phyloP scores from a whole-genome alignment of 2,113 vertebrate genomes.

The Chloropsis cyanopogon region DNA sequence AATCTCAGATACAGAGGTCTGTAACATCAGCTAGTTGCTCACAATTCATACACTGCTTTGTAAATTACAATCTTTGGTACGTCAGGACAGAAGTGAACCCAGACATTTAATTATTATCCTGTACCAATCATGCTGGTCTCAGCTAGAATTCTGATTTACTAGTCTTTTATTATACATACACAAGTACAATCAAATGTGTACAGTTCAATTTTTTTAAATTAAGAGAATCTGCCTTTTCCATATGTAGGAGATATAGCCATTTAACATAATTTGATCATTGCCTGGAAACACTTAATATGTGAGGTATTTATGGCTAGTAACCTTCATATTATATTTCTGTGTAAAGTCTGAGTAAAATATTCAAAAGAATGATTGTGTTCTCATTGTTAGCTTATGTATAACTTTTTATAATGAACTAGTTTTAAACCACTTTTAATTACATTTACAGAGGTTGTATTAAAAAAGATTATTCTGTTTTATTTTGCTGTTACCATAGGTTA shows the following conservation, averaged over 20 bases:
- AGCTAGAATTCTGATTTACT: conserved; percentile 41
- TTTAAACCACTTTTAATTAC: conserved; percentile 45
- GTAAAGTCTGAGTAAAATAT: conserved; percentile 1
- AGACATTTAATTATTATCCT: conserved; percentile 32
- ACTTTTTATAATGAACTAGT: background rate
- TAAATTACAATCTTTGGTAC: background rate
- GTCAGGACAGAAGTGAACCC: background rate
- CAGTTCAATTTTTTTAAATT: conserved; percentile 16
- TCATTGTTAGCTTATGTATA: background rate
- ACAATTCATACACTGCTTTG: conserved; percentile 15
- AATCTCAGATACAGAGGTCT: background rate
- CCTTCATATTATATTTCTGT: background rate
- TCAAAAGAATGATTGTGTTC: conserved; percentile 15
- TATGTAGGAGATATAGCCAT: background rate
- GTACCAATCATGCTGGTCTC: conserved; percentile 11
- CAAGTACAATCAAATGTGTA: background rate
- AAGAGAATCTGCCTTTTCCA: conserved; percentile 12
- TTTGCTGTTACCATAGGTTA: background rate
- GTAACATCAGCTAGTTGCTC: background rate
- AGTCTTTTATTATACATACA: background rate
- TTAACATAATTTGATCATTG: conserved; percentile 11
- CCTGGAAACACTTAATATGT: background rate
- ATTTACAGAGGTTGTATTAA: background rate
- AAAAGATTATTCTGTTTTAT: conserved; percentile 4
- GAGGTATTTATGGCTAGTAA: background rate